A percentile compares a stretch with the other conserved stretches of the same genome.
These are phyloP conservation scores for Gambusia yucatana DNA, from an alignment of 2,797 vertebrate species.

Conservation along the genomic window DNA sequence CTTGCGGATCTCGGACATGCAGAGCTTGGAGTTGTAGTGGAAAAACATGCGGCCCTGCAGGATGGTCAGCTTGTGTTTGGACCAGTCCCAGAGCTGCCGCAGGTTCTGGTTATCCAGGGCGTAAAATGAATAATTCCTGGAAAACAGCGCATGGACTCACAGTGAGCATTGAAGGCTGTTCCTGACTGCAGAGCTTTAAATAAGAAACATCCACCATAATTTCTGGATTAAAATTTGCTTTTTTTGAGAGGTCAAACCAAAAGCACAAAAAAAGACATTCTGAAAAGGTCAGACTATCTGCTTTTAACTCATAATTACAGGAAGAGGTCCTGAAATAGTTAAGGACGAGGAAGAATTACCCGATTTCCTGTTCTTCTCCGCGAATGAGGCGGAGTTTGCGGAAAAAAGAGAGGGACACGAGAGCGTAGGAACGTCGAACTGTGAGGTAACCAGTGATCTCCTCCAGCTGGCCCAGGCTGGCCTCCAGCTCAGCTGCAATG, in stretches of 20 bases:
- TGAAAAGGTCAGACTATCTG: conserved; percentile 64
- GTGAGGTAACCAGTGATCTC: conserved; percentile 95
- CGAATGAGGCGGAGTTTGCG: conserved; percentile 92
- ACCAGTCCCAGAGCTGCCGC: conserved; percentile 98
- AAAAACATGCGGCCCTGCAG: conserved; percentile 93
- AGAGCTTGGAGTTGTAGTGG: conserved; percentile 97
- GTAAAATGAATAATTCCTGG: conserved; percentile 95
- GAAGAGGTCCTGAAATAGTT: conserved; percentile 52
- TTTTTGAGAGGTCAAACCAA: conserved; percentile 50
- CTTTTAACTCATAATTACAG: conserved; percentile 75
- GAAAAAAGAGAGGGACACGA: conserved; percentile 96
- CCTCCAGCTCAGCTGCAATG: conserved; percentile 94
- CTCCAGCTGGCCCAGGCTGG: conserved; percentile 95
- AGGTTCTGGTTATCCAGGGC: conserved; percentile 98
- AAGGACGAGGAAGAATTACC: conserved; percentile 73
- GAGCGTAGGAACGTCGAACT: conserved; percentile 93
- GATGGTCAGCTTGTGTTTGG: conserved; percentile 94
- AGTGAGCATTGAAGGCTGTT: conserved; percentile 19
- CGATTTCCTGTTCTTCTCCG: conserved; percentile 89
- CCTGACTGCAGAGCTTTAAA: conserved; percentile 31
- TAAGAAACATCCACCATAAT: conserved; percentile 34
- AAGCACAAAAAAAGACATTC: conserved; percentile 60
- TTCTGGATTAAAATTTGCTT: conserved; percentile 36
- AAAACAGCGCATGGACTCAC: conserved; percentile 22
- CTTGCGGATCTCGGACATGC: conserved; percentile 90